Evolutionary conservation across 2,797 vertebrate genomes (phyloP), one percentile per base, ranked within the genome.

Genomic region (Alosa sapidissima): DNA sequence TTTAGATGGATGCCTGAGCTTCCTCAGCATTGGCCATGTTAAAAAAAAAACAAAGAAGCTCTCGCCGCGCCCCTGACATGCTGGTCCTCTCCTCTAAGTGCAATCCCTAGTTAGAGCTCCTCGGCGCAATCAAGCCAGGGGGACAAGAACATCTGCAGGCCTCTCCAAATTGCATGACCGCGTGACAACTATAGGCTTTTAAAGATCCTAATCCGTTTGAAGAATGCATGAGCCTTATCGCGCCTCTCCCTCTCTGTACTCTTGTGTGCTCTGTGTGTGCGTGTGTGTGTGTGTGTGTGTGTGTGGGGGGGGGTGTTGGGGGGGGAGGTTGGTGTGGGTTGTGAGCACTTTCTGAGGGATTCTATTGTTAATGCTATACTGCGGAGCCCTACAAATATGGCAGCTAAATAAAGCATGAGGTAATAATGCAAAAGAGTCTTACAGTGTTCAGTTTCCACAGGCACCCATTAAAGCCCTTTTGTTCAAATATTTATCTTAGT

Each of bases 111-210:
- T 92, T 86, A 83, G 36, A 72, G 85, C 81, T 84, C 49, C 75
- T 82, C 14, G 21, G 82, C 58, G 78, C 87, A 90, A 90, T 90
- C 87, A 89, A 84, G 49, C 81, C 83, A 11, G 52, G 4, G 68
- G 82, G 65, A 82, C 62, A 58, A 54, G 51, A 88, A 88, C 89
- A 90, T 90, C 88, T 90, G 86, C 52, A 14, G 65, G 45, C 81
- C 47, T 81, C 86, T 91, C 85, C 88, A 91, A 91, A 88, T 89
- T 90, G 89, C 83, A 91, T 90, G 90, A 92, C 90, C 82, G 21
- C 16, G 84, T 72, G 85, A 91, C 86, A 89, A 84, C 87, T 89
- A 90, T 83, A 78, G 86, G 88, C 89, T 90, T 91, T 89, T 89
- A 89, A 87, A 84, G 86, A 81, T 62, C 52, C 24, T 84, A 65